phyloP scores from a whole-genome alignment of 2,113 vertebrate genomes.

The Burhinus oedicnemus region DNA sequence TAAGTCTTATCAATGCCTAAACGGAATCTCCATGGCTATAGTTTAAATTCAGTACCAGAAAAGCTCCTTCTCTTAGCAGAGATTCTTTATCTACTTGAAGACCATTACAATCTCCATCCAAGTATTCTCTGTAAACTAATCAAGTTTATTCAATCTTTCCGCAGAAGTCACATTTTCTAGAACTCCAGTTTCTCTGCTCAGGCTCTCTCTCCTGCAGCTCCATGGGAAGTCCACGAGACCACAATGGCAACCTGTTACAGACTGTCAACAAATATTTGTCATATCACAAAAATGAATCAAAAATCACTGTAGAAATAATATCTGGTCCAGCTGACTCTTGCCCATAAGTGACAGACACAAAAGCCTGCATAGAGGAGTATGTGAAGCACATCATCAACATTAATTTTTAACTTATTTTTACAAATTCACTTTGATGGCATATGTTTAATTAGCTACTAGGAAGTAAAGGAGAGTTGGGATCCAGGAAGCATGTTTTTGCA shows the following conservation, averaged over 20 bases:
- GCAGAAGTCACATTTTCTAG: not conserved
- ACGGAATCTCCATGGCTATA: not conserved
- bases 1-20: not conserved
- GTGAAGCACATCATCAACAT: not conserved
- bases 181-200: not conserved
- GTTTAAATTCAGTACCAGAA: not conserved
- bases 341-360: not conserved
- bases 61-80: not conserved
- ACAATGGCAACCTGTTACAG: not conserved
- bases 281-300: not conserved
- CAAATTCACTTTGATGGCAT: not conserved
- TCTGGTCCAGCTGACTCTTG: not conserved
- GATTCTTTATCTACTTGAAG: not conserved
- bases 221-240: not conserved
- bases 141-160: not conserved
- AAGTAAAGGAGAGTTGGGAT: not conserved
- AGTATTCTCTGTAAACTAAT: not conserved
- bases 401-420: not conserved
- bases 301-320: not conserved
- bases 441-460: not conserved
- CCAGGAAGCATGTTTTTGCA: not conserved
- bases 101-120: not conserved
- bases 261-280: not conserved
- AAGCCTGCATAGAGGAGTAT: not conserved
- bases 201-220: not conserved